A percentile compares a stretch with the other conserved stretches of the same genome.
Conservation (phyloP, 2,888 invertebrate species). For the Saturnia japonica region DNA sequence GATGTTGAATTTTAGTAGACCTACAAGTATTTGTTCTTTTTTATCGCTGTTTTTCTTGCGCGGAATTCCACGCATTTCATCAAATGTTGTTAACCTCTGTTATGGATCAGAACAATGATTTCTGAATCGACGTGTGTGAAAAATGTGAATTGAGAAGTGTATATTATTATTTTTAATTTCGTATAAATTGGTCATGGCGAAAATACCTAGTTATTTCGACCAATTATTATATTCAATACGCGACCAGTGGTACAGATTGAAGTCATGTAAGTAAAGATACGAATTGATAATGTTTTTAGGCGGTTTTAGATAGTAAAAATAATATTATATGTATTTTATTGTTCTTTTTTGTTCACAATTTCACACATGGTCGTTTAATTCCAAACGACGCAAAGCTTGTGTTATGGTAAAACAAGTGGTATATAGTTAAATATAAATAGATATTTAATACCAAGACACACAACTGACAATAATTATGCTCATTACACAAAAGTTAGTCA, state of each 20-base stretch:
- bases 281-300: background rate
- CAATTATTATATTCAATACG: conserved; percentile 51
- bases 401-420: no score
- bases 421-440: no score
- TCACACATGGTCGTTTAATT: no score
- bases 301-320: background rate
- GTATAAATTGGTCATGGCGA: conserved; percentile 51
- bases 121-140: background rate
- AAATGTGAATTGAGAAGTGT: conserved; percentile 4
- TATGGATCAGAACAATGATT: background rate
- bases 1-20: no score
- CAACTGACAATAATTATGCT: no score
- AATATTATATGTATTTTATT: background rate
- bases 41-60: no score
- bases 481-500: no score
- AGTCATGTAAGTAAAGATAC: conserved; percentile 62
- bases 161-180: conserved; percentile 2
- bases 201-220: conserved; percentile 45
- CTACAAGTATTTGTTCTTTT: no score
- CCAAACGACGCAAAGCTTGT: no score
- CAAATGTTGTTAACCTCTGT: conserved; percentile 7
- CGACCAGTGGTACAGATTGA: conserved; percentile 64
- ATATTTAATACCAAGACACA: no score
- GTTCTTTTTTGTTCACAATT: background rate
- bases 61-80: background rate